Evolutionary conservation across 2,888 invertebrate species (phyloP).

Genomic region (Conops quadrifasciatus): DNA sequence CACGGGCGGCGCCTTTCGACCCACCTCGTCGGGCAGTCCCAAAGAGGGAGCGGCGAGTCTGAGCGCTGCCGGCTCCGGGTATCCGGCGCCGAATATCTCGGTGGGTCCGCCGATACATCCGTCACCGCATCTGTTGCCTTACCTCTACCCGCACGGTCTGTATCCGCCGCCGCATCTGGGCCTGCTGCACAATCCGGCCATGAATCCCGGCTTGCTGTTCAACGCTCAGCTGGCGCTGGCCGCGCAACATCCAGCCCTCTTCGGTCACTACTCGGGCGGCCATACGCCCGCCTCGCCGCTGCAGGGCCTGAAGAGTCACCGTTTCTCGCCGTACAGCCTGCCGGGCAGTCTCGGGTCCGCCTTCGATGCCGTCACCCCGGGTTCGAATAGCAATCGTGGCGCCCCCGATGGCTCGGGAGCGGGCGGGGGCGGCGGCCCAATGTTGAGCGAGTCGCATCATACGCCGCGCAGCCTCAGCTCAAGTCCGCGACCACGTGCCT

Average conservation of each 20-base stretch:
- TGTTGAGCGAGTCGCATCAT: conserved; percentile 48
- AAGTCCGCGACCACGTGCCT: conserved; percentile 63
- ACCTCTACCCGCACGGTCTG: conserved; percentile 89
- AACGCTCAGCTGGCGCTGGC: conserved; percentile 89
- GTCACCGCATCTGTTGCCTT: conserved; percentile 86
- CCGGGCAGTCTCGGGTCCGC: conserved; percentile 83
- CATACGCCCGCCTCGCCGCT: conserved; percentile 76
- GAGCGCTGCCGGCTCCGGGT: conserved; percentile 66
- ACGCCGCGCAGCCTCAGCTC: conserved; percentile 64
- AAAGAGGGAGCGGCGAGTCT: conserved; percentile 65
- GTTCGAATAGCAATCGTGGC: conserved; percentile 66
- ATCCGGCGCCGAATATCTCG: conserved; percentile 91
- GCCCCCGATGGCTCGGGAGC: conserved; percentile 48
- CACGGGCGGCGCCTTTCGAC: conserved; percentile 65
- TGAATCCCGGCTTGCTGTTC: conserved; percentile 79
- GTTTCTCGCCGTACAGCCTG: conserved; percentile 90
- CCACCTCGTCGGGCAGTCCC: conserved; percentile 67
- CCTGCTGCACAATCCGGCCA: conserved; percentile 69
- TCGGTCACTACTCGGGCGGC: conserved; percentile 73
- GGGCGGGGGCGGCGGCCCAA: conserved; percentile 42
- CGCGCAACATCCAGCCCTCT: conserved; percentile 83
- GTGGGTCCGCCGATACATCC: conserved; percentile 94
- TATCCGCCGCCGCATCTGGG: conserved; percentile 82
- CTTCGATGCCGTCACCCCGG: conserved; percentile 89
- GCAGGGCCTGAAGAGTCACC: conserved; percentile 77